Percentiles rank a stretch among this genome's conserved stretches.
Evolutionary conservation across 2,888 invertebrate genomes (phyloP).

Genomic region (Pyrrhosoma nymphula): DNA sequence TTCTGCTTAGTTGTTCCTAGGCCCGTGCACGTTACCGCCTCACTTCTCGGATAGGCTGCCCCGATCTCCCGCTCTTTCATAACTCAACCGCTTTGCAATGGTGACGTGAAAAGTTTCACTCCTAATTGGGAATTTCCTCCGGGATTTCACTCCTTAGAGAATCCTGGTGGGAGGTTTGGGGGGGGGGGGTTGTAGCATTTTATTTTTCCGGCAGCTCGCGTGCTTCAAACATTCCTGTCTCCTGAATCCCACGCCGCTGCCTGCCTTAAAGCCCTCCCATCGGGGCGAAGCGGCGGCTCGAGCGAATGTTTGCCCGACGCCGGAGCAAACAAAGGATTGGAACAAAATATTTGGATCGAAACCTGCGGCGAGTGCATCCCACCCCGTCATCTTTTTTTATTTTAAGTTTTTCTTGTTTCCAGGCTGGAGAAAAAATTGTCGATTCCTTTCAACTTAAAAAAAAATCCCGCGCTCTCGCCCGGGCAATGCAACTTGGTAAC

Average conservation of each 20-base stretch:
- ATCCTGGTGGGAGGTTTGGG: neutral
- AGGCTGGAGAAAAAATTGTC: neutral
- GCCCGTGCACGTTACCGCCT: neutral
- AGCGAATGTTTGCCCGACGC: neutral
- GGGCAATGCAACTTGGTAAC: neutral
- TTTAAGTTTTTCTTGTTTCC: neutral
- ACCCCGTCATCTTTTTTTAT: neutral
- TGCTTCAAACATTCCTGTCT: neutral
- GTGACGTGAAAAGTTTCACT: neutral
- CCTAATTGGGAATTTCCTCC: slow-evolving; percentile 2
- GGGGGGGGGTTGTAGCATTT: neutral
- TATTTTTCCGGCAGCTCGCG: too few species aligned
- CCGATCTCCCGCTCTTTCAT: neutral
- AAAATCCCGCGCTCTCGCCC: neutral
- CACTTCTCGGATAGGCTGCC: neutral
- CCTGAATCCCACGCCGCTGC: neutral
- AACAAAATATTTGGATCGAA: neutral
- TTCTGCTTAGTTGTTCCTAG: neutral
- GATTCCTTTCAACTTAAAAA: neutral
- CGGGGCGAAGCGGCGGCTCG: neutral
- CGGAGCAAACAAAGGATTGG: neutral
- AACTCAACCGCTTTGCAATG: neutral
- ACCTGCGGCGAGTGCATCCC: neutral
- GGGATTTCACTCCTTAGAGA: neutral
- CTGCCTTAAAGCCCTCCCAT: neutral